A percentile compares a stretch with the other conserved stretches of the same genome.
Evolutionary conservation across 2,113 vertebrate species (phyloP).

Genomic region (Atrichornis clamosus): DNA sequence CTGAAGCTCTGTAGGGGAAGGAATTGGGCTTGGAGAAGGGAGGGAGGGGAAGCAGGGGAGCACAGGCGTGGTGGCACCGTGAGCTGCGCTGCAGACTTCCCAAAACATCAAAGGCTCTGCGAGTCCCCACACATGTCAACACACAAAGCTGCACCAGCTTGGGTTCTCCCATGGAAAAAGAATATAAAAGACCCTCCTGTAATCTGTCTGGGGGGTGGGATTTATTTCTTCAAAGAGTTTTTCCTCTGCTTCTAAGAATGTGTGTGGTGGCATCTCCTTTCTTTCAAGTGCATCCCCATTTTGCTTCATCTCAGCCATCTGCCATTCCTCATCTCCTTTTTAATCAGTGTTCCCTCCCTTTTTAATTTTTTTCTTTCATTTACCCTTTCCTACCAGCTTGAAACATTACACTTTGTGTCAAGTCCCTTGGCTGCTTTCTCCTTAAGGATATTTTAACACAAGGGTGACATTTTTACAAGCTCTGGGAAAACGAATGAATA

Average conservation of each 20-base stretch:
- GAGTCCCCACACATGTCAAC: background rate
- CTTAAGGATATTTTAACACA: background rate
- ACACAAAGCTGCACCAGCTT: background rate
- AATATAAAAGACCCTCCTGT: background rate
- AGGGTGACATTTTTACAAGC: background rate
- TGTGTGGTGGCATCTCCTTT: background rate
- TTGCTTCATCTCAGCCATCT: background rate
- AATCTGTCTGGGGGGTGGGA: background rate
- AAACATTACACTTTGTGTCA: background rate
- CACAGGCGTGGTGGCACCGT: background rate
- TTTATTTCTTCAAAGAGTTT: background rate
- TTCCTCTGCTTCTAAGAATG: background rate
- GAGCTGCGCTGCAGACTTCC: background rate
- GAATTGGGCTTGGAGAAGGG: background rate
- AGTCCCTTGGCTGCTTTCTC: background rate
- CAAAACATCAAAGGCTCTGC: background rate
- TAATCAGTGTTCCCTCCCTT: background rate
- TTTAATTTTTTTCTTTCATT: background rate
- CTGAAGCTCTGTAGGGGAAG: background rate
- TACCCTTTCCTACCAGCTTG: background rate
- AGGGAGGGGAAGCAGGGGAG: background rate
- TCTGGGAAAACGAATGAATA: background rate
- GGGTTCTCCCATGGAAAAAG: background rate
- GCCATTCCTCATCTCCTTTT: background rate
- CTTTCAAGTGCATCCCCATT: background rate